Conservation (phyloP, 1,140 invertebrate species). For the Drosophila bifasciata region DNA sequence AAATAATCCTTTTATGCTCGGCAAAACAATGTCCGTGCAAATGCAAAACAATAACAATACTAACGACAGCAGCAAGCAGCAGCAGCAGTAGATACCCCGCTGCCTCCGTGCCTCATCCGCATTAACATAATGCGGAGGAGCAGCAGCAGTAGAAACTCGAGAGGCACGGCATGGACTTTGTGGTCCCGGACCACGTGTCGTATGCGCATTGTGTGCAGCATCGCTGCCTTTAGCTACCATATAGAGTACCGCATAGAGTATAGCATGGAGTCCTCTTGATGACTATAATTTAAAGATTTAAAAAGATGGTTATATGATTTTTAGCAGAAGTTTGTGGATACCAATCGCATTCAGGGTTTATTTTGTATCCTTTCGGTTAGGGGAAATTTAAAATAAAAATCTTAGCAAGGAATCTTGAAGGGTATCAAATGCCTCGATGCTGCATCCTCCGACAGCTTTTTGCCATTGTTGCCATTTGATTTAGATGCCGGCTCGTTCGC, state of each 20-base stretch:
- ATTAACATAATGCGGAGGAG: conserved; percentile 77
- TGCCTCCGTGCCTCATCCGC: conserved; percentile 19
- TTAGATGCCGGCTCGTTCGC: conserved; percentile 35
- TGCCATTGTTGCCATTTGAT: conserved; percentile 50
- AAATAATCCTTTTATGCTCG: conserved; percentile 80
- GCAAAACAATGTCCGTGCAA: conserved; percentile 80
- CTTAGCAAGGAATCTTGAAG: too few species aligned
- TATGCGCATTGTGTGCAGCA: conserved; percentile 70
- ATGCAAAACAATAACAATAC: conserved; percentile 81
- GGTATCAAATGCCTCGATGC: conserved; percentile 31
- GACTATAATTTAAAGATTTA: too few species aligned
- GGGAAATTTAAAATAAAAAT: too few species aligned
- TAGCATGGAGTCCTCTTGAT: too few species aligned
- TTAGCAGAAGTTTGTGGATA: too few species aligned
- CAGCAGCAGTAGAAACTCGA: conserved; percentile 55
- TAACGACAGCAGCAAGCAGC: conserved; percentile 57
- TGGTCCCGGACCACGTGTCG: conserved; percentile 52
- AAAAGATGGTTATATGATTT: too few species aligned
- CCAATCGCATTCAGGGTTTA: too few species aligned
- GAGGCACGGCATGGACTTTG: conserved; percentile 3
- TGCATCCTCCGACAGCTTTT: neutral
- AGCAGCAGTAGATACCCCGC: neutral
- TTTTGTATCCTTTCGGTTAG: conserved; percentile 11
- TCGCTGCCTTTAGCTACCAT: conserved; percentile 17
- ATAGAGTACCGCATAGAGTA: too few species aligned